Conservation (phyloP, 2,113 vertebrate species). For the Motacilla alba region DNA sequence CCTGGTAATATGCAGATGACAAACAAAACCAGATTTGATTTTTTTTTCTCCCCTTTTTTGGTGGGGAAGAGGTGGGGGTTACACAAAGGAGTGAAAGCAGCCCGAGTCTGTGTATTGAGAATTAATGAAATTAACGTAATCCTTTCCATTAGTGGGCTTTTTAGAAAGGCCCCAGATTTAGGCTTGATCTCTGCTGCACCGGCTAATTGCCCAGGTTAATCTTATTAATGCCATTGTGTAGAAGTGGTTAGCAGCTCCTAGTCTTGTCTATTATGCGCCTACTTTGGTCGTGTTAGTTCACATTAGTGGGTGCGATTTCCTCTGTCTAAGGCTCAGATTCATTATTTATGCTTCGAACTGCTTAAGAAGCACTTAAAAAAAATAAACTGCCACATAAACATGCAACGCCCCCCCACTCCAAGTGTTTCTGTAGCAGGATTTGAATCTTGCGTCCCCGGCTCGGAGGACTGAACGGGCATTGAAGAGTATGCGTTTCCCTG, state of each 20-base stretch:
- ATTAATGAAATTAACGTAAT: slow-evolving; percentile 96
- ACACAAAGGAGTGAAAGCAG: slow-evolving; percentile 68
- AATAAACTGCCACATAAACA: not conserved
- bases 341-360: slow-evolving; percentile 37
- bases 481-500: not conserved
- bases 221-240: slow-evolving; percentile 82
- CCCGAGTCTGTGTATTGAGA: slow-evolving; percentile 84
- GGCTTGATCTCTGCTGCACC: slow-evolving; percentile 53
- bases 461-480: not conserved
- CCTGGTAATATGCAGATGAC: slow-evolving; percentile 81
- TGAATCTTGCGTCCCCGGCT: not conserved
- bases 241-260: slow-evolving; percentile 68
- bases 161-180: slow-evolving; percentile 51
- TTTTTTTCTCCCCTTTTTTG: slow-evolving; percentile 47
- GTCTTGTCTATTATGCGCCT: slow-evolving; percentile 49
- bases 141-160: slow-evolving; percentile 76
- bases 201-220: slow-evolving; percentile 83
- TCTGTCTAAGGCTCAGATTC: slow-evolving; percentile 47
- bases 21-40: slow-evolving; percentile 80
- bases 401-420: not conserved
- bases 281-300: slow-evolving; percentile 53
- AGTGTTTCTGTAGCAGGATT: not conserved
- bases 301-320: slow-evolving; percentile 72
- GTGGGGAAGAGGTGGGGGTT: slow-evolving; percentile 35
- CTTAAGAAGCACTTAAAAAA: not conserved